Evolutionary conservation across 2,888 invertebrate species (phyloP).

Genomic region (Scaptomyza parva): DNA sequence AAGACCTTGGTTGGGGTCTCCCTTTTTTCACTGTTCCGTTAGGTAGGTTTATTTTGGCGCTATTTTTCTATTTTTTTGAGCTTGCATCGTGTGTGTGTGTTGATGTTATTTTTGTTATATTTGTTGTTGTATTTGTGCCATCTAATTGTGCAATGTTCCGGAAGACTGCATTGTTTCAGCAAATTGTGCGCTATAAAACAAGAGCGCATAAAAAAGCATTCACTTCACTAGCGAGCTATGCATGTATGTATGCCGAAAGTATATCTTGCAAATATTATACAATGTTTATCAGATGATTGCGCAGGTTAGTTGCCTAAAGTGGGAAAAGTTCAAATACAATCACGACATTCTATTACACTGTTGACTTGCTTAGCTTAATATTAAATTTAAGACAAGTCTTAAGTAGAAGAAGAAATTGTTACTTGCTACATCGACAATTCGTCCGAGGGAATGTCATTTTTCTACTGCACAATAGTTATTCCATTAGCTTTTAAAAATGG

Average conservation of each 20-base stretch:
- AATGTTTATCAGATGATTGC: constrained; percentile 69
- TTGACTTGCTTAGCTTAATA: background rate
- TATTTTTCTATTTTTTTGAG: constrained; percentile 80
- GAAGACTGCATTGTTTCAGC: constrained; percentile 76
- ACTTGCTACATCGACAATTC: too few species aligned
- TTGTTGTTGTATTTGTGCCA: constrained; percentile 37
- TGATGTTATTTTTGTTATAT: constrained; percentile 28
- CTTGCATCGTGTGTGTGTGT: constrained; percentile 42
- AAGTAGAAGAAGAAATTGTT: too few species aligned
- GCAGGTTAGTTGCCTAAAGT: constrained; percentile 40
- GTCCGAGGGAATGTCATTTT: too few species aligned
- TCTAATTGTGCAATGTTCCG: constrained; percentile 79
- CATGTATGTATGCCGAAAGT: constrained; percentile 13
- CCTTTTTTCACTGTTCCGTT: constrained; percentile 15
- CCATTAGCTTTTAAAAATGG: too few species aligned
- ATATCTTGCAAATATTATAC: constrained; percentile 38
- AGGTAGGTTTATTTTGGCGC: constrained; percentile 71
- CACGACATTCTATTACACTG: constrained; percentile 11
- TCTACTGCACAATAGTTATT: too few species aligned
- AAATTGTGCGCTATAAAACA: constrained; percentile 67
- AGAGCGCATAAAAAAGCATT: constrained; percentile 56
- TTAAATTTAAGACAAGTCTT: too few species aligned
- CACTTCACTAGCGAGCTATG: constrained; percentile 24
- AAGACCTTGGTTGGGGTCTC: background rate
- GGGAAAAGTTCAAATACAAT: constrained; percentile 26